These are phyloP conservation scores for Andrena praecox DNA, from an alignment of 2,888 invertebrate genomes.

Conservation along the genomic window DNA sequence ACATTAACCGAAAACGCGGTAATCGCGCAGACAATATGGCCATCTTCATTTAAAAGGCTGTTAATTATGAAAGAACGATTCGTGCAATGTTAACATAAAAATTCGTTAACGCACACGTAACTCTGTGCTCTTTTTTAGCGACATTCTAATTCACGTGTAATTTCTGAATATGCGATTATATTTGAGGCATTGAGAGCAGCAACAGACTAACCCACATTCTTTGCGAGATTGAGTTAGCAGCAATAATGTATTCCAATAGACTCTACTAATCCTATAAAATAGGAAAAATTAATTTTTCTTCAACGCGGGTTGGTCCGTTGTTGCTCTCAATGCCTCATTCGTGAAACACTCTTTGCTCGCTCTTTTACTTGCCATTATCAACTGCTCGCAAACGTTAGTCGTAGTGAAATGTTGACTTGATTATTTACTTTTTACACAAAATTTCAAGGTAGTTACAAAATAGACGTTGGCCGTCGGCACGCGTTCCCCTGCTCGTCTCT, in stretches of 20 bases:
- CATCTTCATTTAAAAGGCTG: constrained; percentile 12
- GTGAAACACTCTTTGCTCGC: neutral
- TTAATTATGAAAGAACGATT: constrained; percentile 26
- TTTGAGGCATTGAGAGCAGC: too few species aligned
- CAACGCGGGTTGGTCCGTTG: too few species aligned
- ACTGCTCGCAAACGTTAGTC: neutral
- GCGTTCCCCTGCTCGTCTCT: neutral
- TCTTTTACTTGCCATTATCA: neutral
- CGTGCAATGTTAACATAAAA: neutral
- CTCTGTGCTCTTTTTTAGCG: neutral
- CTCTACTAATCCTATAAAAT: too few species aligned
- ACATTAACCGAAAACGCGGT: neutral
- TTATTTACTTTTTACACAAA: neutral
- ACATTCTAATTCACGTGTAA: neutral
- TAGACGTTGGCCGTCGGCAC: constrained; percentile 26
- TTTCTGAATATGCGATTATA: neutral
- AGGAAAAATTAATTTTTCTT: too few species aligned
- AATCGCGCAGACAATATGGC: neutral
- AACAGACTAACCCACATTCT: too few species aligned
- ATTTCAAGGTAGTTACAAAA: neutral
- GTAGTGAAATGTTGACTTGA: constrained; percentile 8
- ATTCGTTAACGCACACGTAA: constrained; percentile 11
- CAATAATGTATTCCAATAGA: too few species aligned
- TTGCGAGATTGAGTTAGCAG: too few species aligned
- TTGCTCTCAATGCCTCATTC: too few species aligned